Conservation (phyloP, 1,140 invertebrate species). For the Drosophila yakuba region DNA sequence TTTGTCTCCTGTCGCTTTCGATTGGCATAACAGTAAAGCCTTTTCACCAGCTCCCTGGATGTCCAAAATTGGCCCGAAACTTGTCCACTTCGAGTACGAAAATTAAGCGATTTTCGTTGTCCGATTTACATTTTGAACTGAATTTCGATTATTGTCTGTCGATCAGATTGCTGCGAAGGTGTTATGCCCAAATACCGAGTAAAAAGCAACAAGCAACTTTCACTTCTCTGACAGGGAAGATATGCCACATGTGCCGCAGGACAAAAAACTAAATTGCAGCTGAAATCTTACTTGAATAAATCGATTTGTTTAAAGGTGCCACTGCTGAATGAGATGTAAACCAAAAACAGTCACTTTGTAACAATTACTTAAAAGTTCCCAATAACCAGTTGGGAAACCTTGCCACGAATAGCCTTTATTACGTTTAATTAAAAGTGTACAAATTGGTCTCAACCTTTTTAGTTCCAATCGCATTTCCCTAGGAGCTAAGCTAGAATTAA, state of each 20-base stretch:
- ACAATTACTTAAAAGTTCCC: too few species aligned
- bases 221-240: slow-evolving; percentile 54
- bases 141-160: slow-evolving; percentile 74
- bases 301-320: slow-evolving; percentile 46
- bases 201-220: slow-evolving; percentile 56
- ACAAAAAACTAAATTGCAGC: background rate
- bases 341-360: too few species aligned
- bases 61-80: slow-evolving; percentile 31
- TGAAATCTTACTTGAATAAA: slow-evolving; percentile 15
- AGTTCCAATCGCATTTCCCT: too few species aligned
- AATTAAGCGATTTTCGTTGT: slow-evolving; percentile 78
- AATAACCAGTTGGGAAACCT: too few species aligned
- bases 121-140: slow-evolving; percentile 70
- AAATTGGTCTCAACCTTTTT: too few species aligned
- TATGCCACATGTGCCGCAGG: slow-evolving; percentile 33
- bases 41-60: slow-evolving; percentile 38
- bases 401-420: too few species aligned
- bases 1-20: slow-evolving; percentile 36
- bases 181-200: slow-evolving; percentile 50
- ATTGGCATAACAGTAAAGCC: slow-evolving; percentile 54
- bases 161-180: slow-evolving; percentile 55
- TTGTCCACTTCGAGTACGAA: slow-evolving; percentile 26
- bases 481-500: too few species aligned
- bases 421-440: background rate
- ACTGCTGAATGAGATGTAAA: too few species aligned